A percentile compares a stretch with the other conserved stretches of the same genome.
These are phyloP conservation scores for Heliconius ismenius DNA, from an alignment of 2,888 invertebrate species.

Conservation along the genomic window DNA sequence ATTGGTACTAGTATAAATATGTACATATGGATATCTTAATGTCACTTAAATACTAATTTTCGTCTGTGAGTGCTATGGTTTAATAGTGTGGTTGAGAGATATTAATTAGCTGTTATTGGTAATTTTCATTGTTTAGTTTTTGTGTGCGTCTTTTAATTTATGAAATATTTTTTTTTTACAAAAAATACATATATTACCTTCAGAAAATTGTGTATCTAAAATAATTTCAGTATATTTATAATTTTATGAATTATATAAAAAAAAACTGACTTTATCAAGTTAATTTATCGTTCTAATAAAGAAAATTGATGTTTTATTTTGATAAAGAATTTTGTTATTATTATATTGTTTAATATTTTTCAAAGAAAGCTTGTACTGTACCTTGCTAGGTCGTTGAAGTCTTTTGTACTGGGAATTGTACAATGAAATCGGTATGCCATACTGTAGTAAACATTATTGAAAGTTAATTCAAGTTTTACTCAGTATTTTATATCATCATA, in stretches of 20 bases:
- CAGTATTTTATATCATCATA: no score
- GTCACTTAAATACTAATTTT: background rate
- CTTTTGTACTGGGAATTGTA: slow-evolving; percentile 5
- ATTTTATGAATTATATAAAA: no score
- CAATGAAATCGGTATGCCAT: background rate
- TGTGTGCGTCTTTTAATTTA: no score
- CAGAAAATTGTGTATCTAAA: no score
- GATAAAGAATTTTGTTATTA: background rate
- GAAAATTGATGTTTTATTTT: no score
- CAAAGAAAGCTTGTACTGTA: background rate
- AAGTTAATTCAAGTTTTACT: background rate
- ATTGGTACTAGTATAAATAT: background rate
- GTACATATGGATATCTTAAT: background rate
- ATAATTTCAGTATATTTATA: no score
- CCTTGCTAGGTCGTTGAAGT: slow-evolving; percentile 2
- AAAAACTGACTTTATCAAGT: background rate
- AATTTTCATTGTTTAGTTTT: no score
- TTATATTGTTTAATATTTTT: background rate
- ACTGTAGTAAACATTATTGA: background rate
- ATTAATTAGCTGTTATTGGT: background rate
- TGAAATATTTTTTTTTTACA: no score
- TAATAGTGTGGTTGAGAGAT: background rate
- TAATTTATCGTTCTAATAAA: background rate
- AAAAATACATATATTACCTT: no score
- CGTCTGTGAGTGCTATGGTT: background rate